Evolutionary conservation across 2,888 invertebrate species (phyloP), one percentile per base, ranked within the genome.

Genomic region (Metalampra italica): DNA sequence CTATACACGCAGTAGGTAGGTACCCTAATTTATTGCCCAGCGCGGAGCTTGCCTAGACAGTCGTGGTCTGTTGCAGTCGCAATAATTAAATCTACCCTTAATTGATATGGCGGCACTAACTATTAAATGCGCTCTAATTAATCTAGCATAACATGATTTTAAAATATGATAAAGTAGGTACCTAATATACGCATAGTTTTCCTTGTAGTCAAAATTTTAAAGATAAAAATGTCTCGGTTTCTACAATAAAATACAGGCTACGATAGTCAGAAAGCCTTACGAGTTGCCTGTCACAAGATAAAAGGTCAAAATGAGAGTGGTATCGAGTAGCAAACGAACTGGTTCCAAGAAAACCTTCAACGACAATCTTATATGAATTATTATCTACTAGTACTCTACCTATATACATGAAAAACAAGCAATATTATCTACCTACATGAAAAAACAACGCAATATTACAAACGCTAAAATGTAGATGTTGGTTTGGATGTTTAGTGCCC

Each of bases 1-100:
- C 36, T 45, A 15, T 36, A 36, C 11, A n/a, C n/a, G n/a, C n/a
- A n/a, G 32, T 32, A 32, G 32, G 32, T 32, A 32, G 32, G 36
- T 36, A 36, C 55, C 61, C 51, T 78, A 79, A 83, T 82, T 83
- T 81, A 82, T 74, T 66, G 52, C 55, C 66, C 60, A 63, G 62
- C 67, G n/a, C 66, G 61, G 56, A 62, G 64, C 61, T 61, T 66
- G 65, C 61, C 70, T 68, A 67, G 73, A 73, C 72, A 71, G 64
- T 59, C 66, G 68, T 64, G 68, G 75, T 70, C 68, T 61, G 61
- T 62, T 68, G 78, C 79, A 72, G 71, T 71, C 73, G 68, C 69
- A 68, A 71, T 81, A 80, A 86, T 86, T 85, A 82, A 83, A 82
- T 79, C 68, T 74, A 71, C 66, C 72, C 75, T 71, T 78, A 79